phyloP scores from a whole-genome alignment of 2,113 vertebrate species.

The Solenodon paradoxus region DNA sequence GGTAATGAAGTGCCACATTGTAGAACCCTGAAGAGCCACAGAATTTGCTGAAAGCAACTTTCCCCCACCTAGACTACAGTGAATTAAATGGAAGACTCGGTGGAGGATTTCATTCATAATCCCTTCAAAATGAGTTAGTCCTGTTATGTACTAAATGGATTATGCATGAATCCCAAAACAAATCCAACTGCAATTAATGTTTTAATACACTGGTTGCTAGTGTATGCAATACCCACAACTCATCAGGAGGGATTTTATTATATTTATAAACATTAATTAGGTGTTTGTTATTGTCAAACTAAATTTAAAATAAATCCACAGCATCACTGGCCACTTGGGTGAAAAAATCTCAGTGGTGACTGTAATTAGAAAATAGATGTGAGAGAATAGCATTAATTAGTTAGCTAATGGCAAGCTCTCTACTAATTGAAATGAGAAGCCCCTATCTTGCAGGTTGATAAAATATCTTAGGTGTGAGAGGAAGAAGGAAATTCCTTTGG shows the following conservation, averaged over 20 bases:
- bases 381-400: constrained; percentile 85
- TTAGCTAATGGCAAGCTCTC: constrained; percentile 82
- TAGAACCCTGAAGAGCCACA: constrained; percentile 26
- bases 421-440: constrained; percentile 85
- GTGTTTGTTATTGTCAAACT: constrained; percentile 86
- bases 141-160: constrained; percentile 87
- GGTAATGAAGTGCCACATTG: background rate
- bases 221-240: constrained; percentile 84
- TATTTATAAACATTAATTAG: constrained; percentile 90
- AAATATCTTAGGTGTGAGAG: constrained; percentile 71
- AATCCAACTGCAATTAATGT: constrained; percentile 87
- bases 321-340: constrained; percentile 86
- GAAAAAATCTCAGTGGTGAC: constrained; percentile 84
- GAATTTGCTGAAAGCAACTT: constrained; percentile 61
- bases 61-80: constrained; percentile 44
- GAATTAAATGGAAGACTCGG: constrained; percentile 78
- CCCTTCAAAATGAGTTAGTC: constrained; percentile 86
- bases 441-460: constrained; percentile 69
- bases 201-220: constrained; percentile 85
- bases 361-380: constrained; percentile 88
- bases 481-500: constrained; percentile 75
- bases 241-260: constrained; percentile 82
- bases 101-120: constrained; percentile 85
- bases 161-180: constrained; percentile 84
- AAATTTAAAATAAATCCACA: constrained; percentile 88